Evolutionary conservation across 2,797 vertebrate species (phyloP), one percentile per base, ranked within the genome.

Genomic region (Fundulus diaphanus): DNA sequence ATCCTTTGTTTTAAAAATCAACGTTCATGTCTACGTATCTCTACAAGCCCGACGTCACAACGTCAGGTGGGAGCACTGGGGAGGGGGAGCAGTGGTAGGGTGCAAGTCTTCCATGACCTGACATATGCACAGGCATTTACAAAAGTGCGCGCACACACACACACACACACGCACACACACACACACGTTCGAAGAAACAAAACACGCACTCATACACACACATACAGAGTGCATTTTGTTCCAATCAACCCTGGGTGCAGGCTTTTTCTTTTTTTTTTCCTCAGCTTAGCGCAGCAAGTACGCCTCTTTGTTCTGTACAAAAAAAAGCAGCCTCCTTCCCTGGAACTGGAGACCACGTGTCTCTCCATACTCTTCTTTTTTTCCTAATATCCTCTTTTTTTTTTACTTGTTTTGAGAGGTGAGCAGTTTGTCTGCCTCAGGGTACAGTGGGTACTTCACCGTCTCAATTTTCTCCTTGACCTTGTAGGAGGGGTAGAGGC

Each of bases 401-500:
- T 77, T 85, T 76, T 91, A 93, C 87, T 93, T 92, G 70, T 92
- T 91, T 75, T 94, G 93, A 89, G 92, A 86, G 57, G 81, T 94
- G 78, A 91, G 92, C 91, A 93, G 97, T 89, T 99, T 97, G 89
- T 99, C 97, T 44, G 98, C 98, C 88, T 99, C 97, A 1, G 96
- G 96, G 90, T 99, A 99, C 56, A 95, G 97, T 29, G 98, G 98
- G 77, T 99, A 99, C 88, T 99, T 99, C 87, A 99, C 96, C 0
- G 96, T 99, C 94, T 99, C 98, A 73, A 99, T 96, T 90, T 98
- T 99, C 92, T 99, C 98, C 89, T 95, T 97, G 68, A 99, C 98
- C 96, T 99, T 99, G 93, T 99, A 99, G 76, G 98, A 99, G 0
- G 98, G 98, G 87, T 99, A 99, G 37, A 99, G 95, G 93, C 98